These are phyloP conservation scores for Dendrocincla fuliginosa DNA, from an alignment of 2,797 vertebrate genomes.

Conservation along the genomic window DNA sequence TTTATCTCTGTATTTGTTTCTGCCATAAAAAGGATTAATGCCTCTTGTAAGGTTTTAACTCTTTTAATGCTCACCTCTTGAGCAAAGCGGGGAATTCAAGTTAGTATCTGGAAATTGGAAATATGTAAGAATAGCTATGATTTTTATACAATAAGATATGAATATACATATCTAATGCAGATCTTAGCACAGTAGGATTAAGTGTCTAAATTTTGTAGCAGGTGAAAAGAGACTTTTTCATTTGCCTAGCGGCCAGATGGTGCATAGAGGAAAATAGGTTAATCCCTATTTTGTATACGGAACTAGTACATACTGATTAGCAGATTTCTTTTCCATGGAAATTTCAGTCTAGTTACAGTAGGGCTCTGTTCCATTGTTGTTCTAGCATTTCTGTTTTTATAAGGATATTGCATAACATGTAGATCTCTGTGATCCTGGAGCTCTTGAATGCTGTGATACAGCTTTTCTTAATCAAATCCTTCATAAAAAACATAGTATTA, in stretches of 20 bases:
- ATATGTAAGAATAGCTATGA: neutral
- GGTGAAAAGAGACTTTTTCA: slow-evolving; percentile 31
- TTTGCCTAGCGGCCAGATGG: slow-evolving; percentile 53
- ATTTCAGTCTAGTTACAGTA: slow-evolving; percentile 29
- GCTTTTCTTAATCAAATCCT: slow-evolving; percentile 2
- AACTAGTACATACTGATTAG: slow-evolving; percentile 32
- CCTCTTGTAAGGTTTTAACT: neutral
- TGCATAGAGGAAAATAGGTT: slow-evolving; percentile 36
- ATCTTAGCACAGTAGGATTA: neutral
- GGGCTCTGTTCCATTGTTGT: neutral
- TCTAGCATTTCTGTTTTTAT: neutral
- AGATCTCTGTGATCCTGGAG: neutral
- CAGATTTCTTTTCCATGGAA: slow-evolving; percentile 14
- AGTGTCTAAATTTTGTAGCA: slow-evolving; percentile 22
- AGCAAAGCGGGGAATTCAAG: neutral
- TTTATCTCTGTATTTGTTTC: neutral
- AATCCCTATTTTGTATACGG: slow-evolving; percentile 35
- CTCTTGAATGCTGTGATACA: neutral
- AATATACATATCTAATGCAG: neutral
- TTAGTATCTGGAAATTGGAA: neutral
- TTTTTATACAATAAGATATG: neutral
- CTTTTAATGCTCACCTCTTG: neutral
- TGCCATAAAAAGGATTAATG: neutral
- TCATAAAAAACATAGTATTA: neutral
- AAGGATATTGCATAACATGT: neutral